Base-by-base conservation (phyloP, 2,797 vertebrate species). In the Catostomus latipinnis region DNA sequence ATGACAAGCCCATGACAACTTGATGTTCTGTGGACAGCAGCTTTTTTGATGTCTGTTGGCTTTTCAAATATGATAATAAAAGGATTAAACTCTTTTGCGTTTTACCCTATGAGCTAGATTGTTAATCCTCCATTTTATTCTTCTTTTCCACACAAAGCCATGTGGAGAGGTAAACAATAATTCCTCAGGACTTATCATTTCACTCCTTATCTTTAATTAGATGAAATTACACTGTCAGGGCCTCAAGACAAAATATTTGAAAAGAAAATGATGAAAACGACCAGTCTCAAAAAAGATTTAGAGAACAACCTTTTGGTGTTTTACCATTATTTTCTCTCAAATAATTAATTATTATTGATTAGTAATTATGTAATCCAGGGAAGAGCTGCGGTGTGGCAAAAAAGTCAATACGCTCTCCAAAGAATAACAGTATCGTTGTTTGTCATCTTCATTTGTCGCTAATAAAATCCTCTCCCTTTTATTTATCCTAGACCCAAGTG, bases 141-240 rank as follows among this genome's bases (percentile, higher is more conserved):
- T 54, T 78, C 74, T 58, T 58, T 78, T 62, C 43, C 43, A 54
- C 78, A 74, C 80, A 78, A 58, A 62, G 58, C 46, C 14, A 7
- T 50, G 54, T 16, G 7, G 56, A 76, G 70, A 71, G 71, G 50
- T 73, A 63, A 56, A 61, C 74, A 76, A 52, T 72, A 69, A 77
- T 80, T 86, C 69, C 78, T 81, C 67, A 76, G 84, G 83, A 14
- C 74, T 84, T 83, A 81, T 85, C 78, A 62, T 66, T 75, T 78
- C 66, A 52, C 9, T 62, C 67, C 85, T 86, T 87, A 86, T 88
- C 86, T 86, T 67, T 87, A 87, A 84, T 88, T 88, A 83, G 78
- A 85, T 86, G 76, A 84, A 88, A 88, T 85, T 83, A 87, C 82
- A 80, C 81, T 84, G 82, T 76, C 74, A 86, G 71, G 50, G 77